Evolutionary conservation across 1,140 invertebrate genomes (phyloP).

Genomic region (Drosophila lini): DNA sequence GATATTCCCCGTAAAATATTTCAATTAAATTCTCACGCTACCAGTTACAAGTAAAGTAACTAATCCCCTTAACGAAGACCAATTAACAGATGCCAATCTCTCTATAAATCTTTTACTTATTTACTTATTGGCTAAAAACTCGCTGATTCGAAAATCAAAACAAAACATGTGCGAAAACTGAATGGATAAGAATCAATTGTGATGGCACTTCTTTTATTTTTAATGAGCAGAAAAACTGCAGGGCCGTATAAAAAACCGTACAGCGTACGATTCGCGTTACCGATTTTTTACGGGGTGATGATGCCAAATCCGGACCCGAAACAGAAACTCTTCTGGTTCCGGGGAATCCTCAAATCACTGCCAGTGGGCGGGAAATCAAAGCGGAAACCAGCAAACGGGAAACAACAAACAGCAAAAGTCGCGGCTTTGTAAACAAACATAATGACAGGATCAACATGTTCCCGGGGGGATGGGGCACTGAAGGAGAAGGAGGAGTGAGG

Average conservation of each 20-base stretch:
- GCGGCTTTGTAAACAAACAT: conserved; percentile 77
- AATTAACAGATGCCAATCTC: conserved; percentile 2
- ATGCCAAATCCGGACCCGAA: conserved; percentile 29
- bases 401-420: conserved; percentile 74
- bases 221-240: conserved; percentile 43
- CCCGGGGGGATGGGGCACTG: conserved; percentile 1
- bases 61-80: neutral
- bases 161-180: conserved; percentile 13
- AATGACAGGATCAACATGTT: conserved; percentile 77
- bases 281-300: conserved; percentile 22
- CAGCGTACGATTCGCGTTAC: conserved; percentile 3
- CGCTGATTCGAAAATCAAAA: conserved; percentile 8
- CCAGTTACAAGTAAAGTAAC: neutral
- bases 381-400: conserved; percentile 64
- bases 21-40: neutral
- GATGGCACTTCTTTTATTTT: conserved; percentile 49
- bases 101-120: no score
- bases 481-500: neutral
- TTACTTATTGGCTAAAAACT: no score
- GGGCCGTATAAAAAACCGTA: conserved; percentile 23
- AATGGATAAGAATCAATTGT: conserved; percentile 23
- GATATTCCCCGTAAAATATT: no score
- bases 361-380: conserved; percentile 57
- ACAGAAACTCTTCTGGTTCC: conserved; percentile 23
- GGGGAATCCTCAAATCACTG: conserved; percentile 13